Base-by-base conservation (phyloP, 2,113 vertebrate species). In the Pygoscelis antarcticus region DNA sequence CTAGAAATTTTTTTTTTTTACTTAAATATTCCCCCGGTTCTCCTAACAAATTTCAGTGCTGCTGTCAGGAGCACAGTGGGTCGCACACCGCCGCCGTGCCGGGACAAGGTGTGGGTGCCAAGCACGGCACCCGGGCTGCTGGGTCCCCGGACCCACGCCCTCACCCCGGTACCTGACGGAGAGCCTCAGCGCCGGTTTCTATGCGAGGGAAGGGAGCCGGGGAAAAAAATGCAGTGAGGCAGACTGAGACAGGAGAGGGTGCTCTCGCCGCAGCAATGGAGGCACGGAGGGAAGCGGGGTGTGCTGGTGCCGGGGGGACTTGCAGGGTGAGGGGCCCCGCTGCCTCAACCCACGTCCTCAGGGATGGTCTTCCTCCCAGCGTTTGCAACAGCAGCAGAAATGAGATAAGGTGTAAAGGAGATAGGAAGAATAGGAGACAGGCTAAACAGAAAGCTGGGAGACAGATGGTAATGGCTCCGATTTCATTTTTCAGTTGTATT, bases 1-100 rank as follows among this genome's bases (percentile, higher is more conserved):
- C 87, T 94, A 85, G 96, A 97, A 97, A 97, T 90, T 95, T 94
- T 47, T 97, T 97, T 97, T 96, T 97, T 97, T 96, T 49, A 86
- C 94, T 95, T 94, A 88, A 96, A 91, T 97, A 93, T 94, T 91
- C 97, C 97, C 97, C 75, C 19, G 32, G 83, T 86, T 79, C 82
- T 84, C 92, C 82, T 82, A 44, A 40, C 69, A 70, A 95, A 70
- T 74, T 22, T 0, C 2, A 7, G 91, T 25, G 90, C 26, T 5
- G 40, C 38, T 8, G 52, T 3, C 34, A 16, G 75, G 90, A 61
- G 66, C 13, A 1, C 7, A 1, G 9, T 0, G 54, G 60, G 46
- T 42, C 25, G 9, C 62, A 1, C 13, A 4, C 13, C 4, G 9
- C 21, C 3, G 12, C 40, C 3, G 46, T 10, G 80, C 21, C 1